phyloP scores from a whole-genome alignment of 2,113 vertebrate genomes.

The Taurulus bubalis region DNA sequence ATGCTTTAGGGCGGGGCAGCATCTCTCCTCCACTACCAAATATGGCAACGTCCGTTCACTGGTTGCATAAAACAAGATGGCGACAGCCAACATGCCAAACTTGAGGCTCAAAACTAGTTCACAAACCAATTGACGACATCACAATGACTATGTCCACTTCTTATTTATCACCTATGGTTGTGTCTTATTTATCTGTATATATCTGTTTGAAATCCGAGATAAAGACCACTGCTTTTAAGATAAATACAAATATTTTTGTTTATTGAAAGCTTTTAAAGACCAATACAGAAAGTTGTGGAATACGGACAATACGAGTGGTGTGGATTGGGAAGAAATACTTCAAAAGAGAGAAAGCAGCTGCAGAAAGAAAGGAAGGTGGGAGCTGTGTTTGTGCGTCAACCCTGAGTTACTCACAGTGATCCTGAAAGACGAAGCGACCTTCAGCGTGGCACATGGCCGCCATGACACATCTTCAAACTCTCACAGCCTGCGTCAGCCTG shows the following conservation, averaged over 20 bases:
- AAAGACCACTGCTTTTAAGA: background rate
- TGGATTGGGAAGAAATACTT: background rate
- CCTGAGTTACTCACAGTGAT: conserved; percentile 25
- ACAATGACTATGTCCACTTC: no score
- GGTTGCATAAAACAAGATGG: no score
- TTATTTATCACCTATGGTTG: background rate
- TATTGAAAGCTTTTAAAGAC: background rate
- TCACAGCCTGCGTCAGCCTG: conserved; percentile 39
- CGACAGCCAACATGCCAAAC: no score
- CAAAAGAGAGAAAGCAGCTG: background rate
- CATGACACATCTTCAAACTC: conserved; percentile 36
- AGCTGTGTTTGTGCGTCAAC: background rate
- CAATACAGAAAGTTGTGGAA: background rate
- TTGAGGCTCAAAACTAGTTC: no score
- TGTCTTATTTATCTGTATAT: background rate
- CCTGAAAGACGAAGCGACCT: conserved; percentile 45
- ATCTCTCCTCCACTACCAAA: no score
- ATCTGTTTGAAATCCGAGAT: background rate
- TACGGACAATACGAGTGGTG: no score
- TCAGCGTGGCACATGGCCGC: conserved; percentile 39
- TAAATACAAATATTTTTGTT: background rate
- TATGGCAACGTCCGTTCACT: no score
- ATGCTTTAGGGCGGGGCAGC: no score
- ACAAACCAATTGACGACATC: no score
- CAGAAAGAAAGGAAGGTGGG: background rate